Conservation (phyloP, 1,140 invertebrate species). For the Bombus polaris region DNA sequence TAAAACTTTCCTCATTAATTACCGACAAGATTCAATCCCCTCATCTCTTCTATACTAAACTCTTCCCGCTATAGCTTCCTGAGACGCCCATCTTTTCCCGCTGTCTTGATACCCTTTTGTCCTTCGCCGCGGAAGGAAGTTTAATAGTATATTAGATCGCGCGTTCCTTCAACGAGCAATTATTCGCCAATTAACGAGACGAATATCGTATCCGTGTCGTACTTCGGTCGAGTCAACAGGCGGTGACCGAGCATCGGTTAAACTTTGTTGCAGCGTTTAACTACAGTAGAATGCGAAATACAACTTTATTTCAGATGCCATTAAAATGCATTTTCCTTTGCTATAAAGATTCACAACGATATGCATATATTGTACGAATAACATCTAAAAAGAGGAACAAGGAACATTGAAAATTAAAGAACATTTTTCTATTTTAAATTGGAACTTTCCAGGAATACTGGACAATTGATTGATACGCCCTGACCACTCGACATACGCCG, state of each 20-base stretch:
- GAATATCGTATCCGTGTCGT: constrained; percentile 18
- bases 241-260: not conserved
- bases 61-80: not conserved
- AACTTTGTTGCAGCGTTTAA: not conserved
- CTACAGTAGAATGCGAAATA: not conserved
- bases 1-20: constrained; percentile 80
- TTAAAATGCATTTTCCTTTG: not conserved
- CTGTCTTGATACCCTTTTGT: constrained; percentile 59
- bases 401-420: not conserved
- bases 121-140: constrained; percentile 62
- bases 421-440: not conserved
- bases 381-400: no score
- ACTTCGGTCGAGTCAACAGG: constrained; percentile 27
- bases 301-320: not conserved
- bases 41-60: constrained; percentile 54
- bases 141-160: constrained; percentile 75
- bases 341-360: not conserved
- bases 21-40: constrained; percentile 77
- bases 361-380: no score
- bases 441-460: no score
- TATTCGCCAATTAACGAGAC: constrained; percentile 67
- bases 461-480: no score
- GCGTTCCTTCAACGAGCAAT: constrained; percentile 55
- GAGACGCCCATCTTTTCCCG: constrained; percentile 46
- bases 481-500: no score